Evolutionary conservation across 2,888 invertebrate species (phyloP).

Genomic region (Coleophora flavipennella): DNA sequence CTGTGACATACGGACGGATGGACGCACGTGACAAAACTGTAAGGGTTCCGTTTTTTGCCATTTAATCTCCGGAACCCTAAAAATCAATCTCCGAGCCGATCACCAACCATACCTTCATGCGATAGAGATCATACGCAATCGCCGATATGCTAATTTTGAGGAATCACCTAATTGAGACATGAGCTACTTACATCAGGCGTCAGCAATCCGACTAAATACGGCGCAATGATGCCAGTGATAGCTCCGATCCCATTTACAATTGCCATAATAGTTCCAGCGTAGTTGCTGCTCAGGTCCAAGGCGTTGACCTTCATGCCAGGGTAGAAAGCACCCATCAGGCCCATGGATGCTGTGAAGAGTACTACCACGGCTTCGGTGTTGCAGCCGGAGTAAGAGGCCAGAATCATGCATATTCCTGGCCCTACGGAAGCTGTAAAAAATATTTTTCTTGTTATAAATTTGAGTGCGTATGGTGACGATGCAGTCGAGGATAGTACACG

Average conservation of each 20-base stretch:
- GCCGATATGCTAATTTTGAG: too few species aligned
- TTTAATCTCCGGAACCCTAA: too few species aligned
- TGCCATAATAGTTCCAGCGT: constrained; percentile 78
- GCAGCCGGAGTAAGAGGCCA: constrained; percentile 77
- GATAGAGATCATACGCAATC: too few species aligned
- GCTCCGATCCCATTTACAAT: constrained; percentile 81
- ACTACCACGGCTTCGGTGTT: constrained; percentile 73
- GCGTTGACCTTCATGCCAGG: constrained; percentile 81
- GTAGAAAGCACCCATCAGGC: constrained; percentile 79
- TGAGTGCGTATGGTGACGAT: too few species aligned
- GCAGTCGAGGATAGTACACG: too few species aligned
- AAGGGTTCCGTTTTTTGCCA: too few species aligned
- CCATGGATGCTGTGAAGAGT: constrained; percentile 78
- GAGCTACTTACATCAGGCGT: constrained; percentile 75
- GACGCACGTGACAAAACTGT: too few species aligned
- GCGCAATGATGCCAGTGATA: constrained; percentile 79
- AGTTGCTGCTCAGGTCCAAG: constrained; percentile 77
- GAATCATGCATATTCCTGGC: constrained; percentile 75
- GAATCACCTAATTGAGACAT: too few species aligned
- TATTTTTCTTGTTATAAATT: too few species aligned
- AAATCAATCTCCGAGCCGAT: too few species aligned
- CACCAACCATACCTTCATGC: too few species aligned
- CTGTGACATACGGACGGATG: too few species aligned
- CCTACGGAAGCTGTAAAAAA: constrained; percentile 74
- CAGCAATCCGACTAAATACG: constrained; percentile 76